Percentiles rank a stretch among this genome's conserved stretches.
Evolutionary conservation across 1,140 invertebrate genomes (phyloP).

Genomic region (Belonocnema kinseyi): DNA sequence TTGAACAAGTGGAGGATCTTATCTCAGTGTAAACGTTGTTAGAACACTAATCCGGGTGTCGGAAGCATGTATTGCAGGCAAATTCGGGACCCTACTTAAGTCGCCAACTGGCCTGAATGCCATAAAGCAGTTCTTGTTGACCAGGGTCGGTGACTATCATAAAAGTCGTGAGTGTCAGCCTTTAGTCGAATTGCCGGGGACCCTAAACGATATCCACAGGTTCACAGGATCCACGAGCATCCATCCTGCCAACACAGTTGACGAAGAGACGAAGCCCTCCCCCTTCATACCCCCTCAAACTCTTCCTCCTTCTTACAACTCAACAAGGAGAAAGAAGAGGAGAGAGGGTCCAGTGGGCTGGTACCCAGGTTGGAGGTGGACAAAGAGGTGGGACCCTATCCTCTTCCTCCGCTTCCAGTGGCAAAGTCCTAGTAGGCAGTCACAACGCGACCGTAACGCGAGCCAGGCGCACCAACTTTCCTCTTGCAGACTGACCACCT

Average conservation of each 20-base stretch:
- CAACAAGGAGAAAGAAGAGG: slow-evolving; percentile 39
- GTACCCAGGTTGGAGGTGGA: slow-evolving; percentile 74
- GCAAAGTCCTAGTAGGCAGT: slow-evolving; percentile 72
- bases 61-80: background rate
- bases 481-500: slow-evolving; percentile 55
- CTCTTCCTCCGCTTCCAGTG: slow-evolving; percentile 68
- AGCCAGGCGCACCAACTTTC: slow-evolving; percentile 61
- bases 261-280: background rate
- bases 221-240: background rate
- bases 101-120: background rate
- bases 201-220: background rate
- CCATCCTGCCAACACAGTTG: background rate
- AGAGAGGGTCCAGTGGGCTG: slow-evolving; percentile 74
- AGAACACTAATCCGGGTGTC: slow-evolving; percentile 16
- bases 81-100: slow-evolving; percentile 6
- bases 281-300: background rate
- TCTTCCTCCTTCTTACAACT: background rate
- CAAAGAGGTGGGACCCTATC: slow-evolving; percentile 73
- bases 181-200: slow-evolving; percentile 27
- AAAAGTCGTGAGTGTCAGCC: slow-evolving; percentile 43
- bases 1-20: slow-evolving; percentile 7
- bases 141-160: slow-evolving; percentile 53
- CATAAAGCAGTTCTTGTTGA: slow-evolving; percentile 46
- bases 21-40: slow-evolving; percentile 12
- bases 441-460: slow-evolving; percentile 73